phyloP scores from a whole-genome alignment of 2,797 vertebrate species.

The Pogonophryne albipinna region DNA sequence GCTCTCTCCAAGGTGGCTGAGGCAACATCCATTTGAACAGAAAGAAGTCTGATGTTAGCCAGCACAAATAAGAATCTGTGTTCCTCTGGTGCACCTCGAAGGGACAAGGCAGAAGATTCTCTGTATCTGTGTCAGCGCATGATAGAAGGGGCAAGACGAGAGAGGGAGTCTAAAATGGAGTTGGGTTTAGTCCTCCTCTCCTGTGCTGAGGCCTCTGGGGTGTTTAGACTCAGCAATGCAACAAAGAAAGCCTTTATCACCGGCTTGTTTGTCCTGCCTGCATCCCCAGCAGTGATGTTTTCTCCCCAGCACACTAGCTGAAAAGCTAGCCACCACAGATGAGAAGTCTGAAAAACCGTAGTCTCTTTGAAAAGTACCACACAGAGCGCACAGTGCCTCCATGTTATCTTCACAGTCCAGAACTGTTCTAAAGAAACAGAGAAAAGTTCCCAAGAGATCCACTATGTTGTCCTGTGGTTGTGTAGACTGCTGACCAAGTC shows the following conservation, averaged over 20 bases:
- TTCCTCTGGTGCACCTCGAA: slow-evolving; percentile 51
- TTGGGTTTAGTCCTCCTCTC: slow-evolving; percentile 56
- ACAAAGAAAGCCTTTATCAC: slow-evolving; percentile 71
- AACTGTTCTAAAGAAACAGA: slow-evolving; percentile 38
- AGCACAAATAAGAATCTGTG: slow-evolving; percentile 21
- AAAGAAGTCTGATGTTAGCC: slow-evolving; percentile 32
- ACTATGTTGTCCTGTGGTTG: slow-evolving; percentile 9
- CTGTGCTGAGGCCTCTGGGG: slow-evolving; percentile 52
- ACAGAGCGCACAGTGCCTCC: slow-evolving; percentile 25
- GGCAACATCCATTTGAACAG: slow-evolving; percentile 40
- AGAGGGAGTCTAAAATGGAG: slow-evolving; percentile 47
- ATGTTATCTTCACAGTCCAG: slow-evolving; percentile 61
- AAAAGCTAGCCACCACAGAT: slow-evolving; percentile 39
- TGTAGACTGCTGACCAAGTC: slow-evolving; percentile 10
- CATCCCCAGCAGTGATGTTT: slow-evolving; percentile 59
- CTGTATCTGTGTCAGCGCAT: slow-evolving; percentile 47
- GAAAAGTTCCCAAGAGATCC: slow-evolving; percentile 3
- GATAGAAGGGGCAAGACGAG: slow-evolving; percentile 46
- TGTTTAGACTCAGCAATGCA: slow-evolving; percentile 56
- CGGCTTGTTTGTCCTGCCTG: slow-evolving; percentile 65
- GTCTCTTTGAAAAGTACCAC: slow-evolving; percentile 40
- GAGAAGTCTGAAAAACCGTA: slow-evolving; percentile 42
- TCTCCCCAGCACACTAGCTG: slow-evolving; percentile 41
- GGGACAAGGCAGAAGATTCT: slow-evolving; percentile 40
- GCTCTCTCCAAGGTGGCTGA: slow-evolving; percentile 23